Percentiles rank a stretch among this genome's conserved stretches.
Conservation (phyloP, 2,113 vertebrate species). For the Rostratula benghalensis region DNA sequence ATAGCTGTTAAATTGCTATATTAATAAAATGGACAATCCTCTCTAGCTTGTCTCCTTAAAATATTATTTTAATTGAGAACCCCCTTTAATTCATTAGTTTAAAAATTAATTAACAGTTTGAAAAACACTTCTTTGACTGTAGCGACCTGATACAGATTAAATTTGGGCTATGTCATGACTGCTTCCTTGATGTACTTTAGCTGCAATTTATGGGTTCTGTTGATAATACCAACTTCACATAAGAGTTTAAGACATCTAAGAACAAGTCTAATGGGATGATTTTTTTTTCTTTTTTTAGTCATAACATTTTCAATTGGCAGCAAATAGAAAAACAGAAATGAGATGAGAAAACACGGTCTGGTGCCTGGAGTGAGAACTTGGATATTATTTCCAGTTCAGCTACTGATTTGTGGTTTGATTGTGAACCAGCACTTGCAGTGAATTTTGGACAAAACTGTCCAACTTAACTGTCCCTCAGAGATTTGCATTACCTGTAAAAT, state of each 20-base stretch:
- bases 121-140: not conserved
- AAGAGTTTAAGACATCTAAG: not conserved
- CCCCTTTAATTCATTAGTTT: conserved; percentile 17
- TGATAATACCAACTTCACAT: not conserved
- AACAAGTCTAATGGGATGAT: not conserved
- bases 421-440: not conserved
- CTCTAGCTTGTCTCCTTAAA: conserved; percentile 18
- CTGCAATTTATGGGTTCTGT: not conserved
- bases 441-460: not conserved
- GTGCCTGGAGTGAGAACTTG: not conserved
- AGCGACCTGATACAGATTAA: not conserved
- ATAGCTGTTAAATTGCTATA: conserved; percentile 7
- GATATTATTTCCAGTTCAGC: not conserved
- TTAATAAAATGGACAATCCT: conserved; percentile 33
- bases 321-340: not conserved
- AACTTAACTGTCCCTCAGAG: not conserved
- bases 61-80: conserved; percentile 31
- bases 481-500: not conserved
- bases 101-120: conserved; percentile 48
- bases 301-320: not conserved
- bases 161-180: not conserved
- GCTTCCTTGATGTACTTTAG: not conserved
- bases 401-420: not conserved
- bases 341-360: not conserved
- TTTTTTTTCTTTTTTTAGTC: not conserved